Conservation (phyloP, 2,888 invertebrate species). For the Drosophila mimica region DNA sequence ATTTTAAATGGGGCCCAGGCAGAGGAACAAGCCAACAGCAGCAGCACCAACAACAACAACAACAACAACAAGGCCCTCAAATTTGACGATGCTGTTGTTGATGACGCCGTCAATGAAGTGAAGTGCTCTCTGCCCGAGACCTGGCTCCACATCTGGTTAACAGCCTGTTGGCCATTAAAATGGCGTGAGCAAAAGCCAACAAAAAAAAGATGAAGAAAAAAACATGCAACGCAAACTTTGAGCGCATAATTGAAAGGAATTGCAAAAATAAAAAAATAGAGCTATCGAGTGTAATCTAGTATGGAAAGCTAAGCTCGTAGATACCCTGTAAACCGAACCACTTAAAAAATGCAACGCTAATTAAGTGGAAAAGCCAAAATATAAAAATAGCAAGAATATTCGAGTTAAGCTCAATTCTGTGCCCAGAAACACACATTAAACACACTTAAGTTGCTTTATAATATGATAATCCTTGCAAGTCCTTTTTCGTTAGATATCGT, state of each 20-base stretch:
- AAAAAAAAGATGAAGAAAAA: slow-evolving; percentile 11
- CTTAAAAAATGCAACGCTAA: slow-evolving; percentile 7
- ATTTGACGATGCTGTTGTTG: slow-evolving; percentile 61
- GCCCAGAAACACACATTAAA: not conserved
- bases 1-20: slow-evolving; percentile 78
- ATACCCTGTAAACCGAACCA: not conserved
- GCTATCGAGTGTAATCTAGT: not conserved
- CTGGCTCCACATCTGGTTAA: slow-evolving; percentile 29
- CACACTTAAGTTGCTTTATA: not conserved
- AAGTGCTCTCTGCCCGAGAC: slow-evolving; percentile 13
- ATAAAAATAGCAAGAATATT: not conserved
- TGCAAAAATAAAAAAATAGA: not conserved
- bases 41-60: not conserved
- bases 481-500: not conserved
- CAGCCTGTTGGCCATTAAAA: slow-evolving; percentile 49
- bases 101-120: slow-evolving; percentile 38
- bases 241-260: slow-evolving; percentile 31
- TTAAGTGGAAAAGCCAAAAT: slow-evolving; percentile 18
- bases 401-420: not conserved
- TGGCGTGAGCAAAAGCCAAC: slow-evolving; percentile 9
- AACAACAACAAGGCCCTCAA: slow-evolving; percentile 59
- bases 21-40: slow-evolving; percentile 37
- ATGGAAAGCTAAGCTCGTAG: not conserved
- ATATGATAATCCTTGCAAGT: not conserved
- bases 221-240: slow-evolving; percentile 22